Conservation (phyloP, 2,797 vertebrate genomes). For the Pseudochirops corinnae region DNA sequence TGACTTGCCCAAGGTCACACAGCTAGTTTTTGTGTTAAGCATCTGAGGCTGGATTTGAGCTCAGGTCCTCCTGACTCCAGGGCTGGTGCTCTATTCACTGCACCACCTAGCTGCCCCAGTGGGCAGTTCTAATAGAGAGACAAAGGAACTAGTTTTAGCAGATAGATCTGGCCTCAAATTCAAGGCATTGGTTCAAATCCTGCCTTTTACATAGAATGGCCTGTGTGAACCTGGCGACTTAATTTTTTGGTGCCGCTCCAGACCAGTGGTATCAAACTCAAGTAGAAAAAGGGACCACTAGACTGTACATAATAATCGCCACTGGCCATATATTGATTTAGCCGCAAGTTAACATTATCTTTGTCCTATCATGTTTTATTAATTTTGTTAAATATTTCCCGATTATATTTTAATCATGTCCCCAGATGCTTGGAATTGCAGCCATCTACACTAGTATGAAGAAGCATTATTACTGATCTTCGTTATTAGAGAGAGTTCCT, state of each 20-base stretch:
- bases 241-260: neutral
- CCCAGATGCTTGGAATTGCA: neutral
- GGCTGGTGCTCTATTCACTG: too few relatives aligned
- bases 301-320: neutral
- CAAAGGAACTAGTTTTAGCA: neutral
- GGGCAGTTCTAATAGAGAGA: neutral
- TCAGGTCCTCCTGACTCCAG: too few relatives aligned
- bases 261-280: neutral
- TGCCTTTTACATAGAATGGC: neutral
- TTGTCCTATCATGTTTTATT: neutral
- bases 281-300: neutral
- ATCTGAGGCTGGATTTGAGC: too few relatives aligned
- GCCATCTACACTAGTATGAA: neutral
- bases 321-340: neutral
- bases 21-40: too few relatives aligned
- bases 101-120: too few relatives aligned
- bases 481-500: neutral
- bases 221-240: neutral
- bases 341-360: neutral
- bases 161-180: neutral
- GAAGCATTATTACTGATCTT: neutral
- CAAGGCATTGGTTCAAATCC: neutral
- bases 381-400: neutral
- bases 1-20: too few relatives aligned
- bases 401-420: neutral